Base-by-base conservation (phyloP, 1,140 invertebrate genomes). In the Drosophila sechellia region DNA sequence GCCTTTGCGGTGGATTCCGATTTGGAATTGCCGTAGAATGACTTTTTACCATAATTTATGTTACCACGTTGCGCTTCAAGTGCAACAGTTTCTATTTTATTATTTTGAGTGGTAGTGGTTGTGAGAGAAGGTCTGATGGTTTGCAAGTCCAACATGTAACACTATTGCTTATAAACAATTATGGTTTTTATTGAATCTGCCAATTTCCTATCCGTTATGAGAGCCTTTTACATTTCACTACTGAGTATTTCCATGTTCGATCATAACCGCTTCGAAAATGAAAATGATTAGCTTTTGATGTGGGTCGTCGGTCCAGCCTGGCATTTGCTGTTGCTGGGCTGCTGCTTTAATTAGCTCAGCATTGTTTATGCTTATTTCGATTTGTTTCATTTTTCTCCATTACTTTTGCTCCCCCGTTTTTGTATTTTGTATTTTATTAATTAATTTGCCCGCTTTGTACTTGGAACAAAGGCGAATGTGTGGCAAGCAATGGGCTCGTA, bases 1-100 rank as follows among this genome's bases (percentile, higher is more conserved):
- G 64, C 66, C 66, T 73, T 73, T 61, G 45, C 13, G 31, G 49
- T 35, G 49, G 43, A 63, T 48, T 81, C 22, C 60, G 58, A 74
- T 61, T 74, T 45, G 45, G 59, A 48, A 34, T 56, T 42, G 58
- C 39, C 45, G 39, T 49, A 52, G 45, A 65, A 75, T 58, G 40
- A 52, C 69, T 75, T 79, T 72, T 75, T 66, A 59, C 77, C 70
- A 85, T 84, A 81, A 85, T 84, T 86, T 86, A 85, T 85, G 81
- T 59, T 61, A 79, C 39, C 40, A 58, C 53, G 71, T 81, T 78
- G 63, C 46, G 80, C 46, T 78, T 81, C 58, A 84, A 85, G 80
- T 83, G 76, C 79, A 83, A 56, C 37, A 63, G 53, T 65, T 75
- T 46, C 49, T 43, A 73, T 52, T 72, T 20, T 48, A 34, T 48